Percentiles rank a stretch among this genome's conserved stretches.
Evolutionary conservation across 2,797 vertebrate species (phyloP).

Genomic region (Esox masquinongy): DNA sequence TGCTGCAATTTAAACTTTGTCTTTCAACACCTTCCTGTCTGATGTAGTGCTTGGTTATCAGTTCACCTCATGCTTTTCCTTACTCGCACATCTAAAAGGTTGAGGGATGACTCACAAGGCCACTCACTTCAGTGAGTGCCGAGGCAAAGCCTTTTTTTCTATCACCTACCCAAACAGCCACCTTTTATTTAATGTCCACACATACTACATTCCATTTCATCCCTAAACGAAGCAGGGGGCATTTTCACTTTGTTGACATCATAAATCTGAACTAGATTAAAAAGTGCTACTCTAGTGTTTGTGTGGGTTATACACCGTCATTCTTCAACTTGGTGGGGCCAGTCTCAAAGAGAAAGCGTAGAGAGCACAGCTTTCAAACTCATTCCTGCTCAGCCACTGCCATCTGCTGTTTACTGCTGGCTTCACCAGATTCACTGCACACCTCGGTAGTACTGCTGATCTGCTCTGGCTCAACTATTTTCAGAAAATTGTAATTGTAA

Average conservation of each 20-base stretch:
- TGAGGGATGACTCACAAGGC: constrained; percentile 67
- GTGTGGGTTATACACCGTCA: constrained; percentile 57
- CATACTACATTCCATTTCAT: constrained; percentile 63
- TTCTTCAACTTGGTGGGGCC: constrained; percentile 67
- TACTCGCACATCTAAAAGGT: constrained; percentile 61
- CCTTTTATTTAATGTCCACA: constrained; percentile 68
- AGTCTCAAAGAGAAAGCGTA: constrained; percentile 22
- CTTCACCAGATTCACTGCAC: constrained; percentile 15
- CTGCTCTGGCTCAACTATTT: constrained; percentile 57
- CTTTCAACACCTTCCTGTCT: constrained; percentile 66
- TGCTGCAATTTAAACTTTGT: constrained; percentile 72
- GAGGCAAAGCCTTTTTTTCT: constrained; percentile 45
- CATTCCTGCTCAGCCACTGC: constrained; percentile 73
- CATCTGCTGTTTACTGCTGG: constrained; percentile 68
- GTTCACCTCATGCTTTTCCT: constrained; percentile 57
- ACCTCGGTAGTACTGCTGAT: constrained; percentile 56
- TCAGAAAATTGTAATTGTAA: constrained; percentile 60
- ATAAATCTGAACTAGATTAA: constrained; percentile 75
- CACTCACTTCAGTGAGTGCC: constrained; percentile 52
- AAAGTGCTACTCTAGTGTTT: constrained; percentile 62
- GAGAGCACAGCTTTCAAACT: neutral
- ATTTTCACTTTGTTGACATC: constrained; percentile 69
- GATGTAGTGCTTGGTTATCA: constrained; percentile 69
- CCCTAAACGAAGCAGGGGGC: constrained; percentile 58
- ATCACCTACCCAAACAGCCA: constrained; percentile 53